Evolutionary conservation across 2,113 vertebrate species (phyloP).

Genomic region (Caretta caretta): DNA sequence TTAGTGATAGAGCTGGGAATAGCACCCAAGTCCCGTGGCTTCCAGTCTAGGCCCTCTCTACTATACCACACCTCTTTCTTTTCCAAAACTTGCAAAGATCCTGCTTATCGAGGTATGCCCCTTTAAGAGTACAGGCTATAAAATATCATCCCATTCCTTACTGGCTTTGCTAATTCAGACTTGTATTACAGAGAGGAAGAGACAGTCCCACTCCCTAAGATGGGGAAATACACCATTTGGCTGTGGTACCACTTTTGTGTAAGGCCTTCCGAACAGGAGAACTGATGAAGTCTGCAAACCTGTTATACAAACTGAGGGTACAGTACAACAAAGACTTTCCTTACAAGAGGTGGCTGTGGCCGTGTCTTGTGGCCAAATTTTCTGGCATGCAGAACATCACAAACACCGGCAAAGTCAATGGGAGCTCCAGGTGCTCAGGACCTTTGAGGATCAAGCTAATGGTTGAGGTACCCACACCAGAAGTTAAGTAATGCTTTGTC

Average conservation of each 20-base stretch:
- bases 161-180: not conserved
- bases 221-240: not conserved
- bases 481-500: not conserved
- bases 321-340: not conserved
- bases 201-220: not conserved
- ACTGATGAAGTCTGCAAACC: not conserved
- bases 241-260: not conserved
- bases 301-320: not conserved
- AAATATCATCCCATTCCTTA: not conserved
- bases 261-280: not conserved
- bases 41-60: not conserved
- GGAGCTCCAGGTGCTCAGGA: not conserved
- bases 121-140: not conserved
- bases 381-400: not conserved
- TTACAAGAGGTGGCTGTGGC: not conserved
- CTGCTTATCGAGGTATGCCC: not conserved
- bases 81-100: not conserved
- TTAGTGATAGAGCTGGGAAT: not conserved
- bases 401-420: not conserved
- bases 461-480: not conserved
- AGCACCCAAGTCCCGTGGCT: not conserved
- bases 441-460: not conserved
- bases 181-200: not conserved
- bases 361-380: not conserved
- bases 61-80: not conserved